Conservation (phyloP, 2,113 vertebrate species). For the Antennarius striatus region DNA sequence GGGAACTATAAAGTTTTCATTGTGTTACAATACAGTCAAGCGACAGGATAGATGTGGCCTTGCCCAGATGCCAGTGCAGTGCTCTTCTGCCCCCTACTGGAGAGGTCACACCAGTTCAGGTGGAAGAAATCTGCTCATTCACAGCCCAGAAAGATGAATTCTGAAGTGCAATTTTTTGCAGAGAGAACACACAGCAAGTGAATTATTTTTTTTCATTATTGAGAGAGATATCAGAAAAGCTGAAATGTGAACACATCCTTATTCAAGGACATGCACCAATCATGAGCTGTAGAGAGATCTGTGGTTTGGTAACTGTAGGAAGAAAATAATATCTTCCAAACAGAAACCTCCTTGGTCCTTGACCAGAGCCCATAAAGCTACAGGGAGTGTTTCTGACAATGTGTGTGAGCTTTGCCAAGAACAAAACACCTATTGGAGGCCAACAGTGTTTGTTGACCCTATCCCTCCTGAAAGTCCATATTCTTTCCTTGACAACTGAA, state of each 20-base stretch:
- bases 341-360: constrained; percentile 23
- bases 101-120: constrained; percentile 54
- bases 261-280: constrained; percentile 33
- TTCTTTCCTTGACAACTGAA: constrained; percentile 26
- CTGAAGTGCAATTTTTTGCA: no score
- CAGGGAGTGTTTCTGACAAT: constrained; percentile 32
- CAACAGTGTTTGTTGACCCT: constrained; percentile 29
- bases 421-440: constrained; percentile 29
- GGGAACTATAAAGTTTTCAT: constrained; percentile 73
- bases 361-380: constrained; percentile 40
- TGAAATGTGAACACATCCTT: constrained; percentile 42
- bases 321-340: constrained; percentile 43
- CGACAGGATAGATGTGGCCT: constrained; percentile 46
- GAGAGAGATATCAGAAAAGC: constrained; percentile 18
- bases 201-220: constrained; percentile 3
- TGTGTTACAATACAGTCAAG: constrained; percentile 55
- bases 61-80: constrained; percentile 31
- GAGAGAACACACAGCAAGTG: neutral
- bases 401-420: constrained; percentile 3
- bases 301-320: constrained; percentile 32
- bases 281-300: constrained; percentile 39
- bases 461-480: constrained; percentile 24
- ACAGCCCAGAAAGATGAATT: no score
- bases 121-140: constrained; percentile 9
- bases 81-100: constrained; percentile 22